Conservation (phyloP, 2,888 invertebrate species). For the Sarcophaga subvicina region DNA sequence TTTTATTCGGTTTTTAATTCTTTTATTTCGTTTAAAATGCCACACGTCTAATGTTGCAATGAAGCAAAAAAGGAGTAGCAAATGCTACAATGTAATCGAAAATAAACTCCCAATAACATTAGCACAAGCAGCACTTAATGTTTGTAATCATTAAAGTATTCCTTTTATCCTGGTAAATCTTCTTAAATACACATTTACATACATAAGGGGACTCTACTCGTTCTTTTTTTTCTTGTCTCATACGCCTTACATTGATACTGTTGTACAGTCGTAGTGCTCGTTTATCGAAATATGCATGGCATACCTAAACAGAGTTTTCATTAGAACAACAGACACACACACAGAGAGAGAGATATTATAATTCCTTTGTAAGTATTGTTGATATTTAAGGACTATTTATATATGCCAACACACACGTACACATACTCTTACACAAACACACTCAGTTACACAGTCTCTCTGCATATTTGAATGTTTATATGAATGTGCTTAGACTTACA, state of each 20-base stretch:
- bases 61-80: not conserved
- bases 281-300: not conserved
- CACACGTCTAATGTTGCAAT: not conserved
- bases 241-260: not conserved
- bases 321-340: not conserved
- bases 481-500: too few species aligned
- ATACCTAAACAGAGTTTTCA: not conserved
- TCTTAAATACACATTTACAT: constrained; percentile 8
- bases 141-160: constrained; percentile 43
- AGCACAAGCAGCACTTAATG: constrained; percentile 27
- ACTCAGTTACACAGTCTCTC: too few species aligned
- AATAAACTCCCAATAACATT: not conserved
- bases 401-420: not conserved
- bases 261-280: not conserved
- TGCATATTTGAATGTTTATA: too few species aligned
- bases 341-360: not conserved
- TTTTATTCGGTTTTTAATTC: not conserved
- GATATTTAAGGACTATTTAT: not conserved
- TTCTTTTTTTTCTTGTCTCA: not conserved
- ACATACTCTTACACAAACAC: too few species aligned
- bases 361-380: constrained; percentile 13
- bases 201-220: not conserved
- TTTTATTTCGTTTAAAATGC: not conserved
- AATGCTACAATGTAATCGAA: not conserved
- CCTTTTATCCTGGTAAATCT: constrained; percentile 20